Evolutionary conservation across 1,140 invertebrate species (phyloP), one percentile per base, ranked within the genome.

Genomic region (Psilanteris sp.): DNA sequence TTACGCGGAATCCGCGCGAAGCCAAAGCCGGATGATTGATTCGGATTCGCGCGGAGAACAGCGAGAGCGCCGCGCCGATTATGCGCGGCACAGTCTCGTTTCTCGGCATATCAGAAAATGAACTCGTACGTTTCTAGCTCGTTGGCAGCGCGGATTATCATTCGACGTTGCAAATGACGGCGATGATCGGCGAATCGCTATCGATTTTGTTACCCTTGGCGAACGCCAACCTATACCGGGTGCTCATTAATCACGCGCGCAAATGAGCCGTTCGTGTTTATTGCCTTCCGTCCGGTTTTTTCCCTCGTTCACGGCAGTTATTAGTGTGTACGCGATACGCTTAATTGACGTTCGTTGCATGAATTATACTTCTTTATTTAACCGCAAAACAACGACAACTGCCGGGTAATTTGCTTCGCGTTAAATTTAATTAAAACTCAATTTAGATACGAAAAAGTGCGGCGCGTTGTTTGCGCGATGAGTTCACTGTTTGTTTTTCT

Each of bases 131-230:
- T 57, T 26, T n/a, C 41, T 39, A 46, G 11, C n/a, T 32, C 20
- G 31, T 15, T 10, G 9, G 27, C 15, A 16, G 14, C 57, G 27
- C 15, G 44, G 54, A 52, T 67, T 61, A 55, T 73, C 46, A 62
- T 61, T 67, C 26, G 32, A 10, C 26, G 54, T 62, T 59, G 54
- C 43, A 68, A 74, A 79, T 76, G 67, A 79, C 77, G 68, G 67
- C 52, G 54, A 79, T 72, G 62, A 76, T 70, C 50, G 50, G 41
- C 11, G 13, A 13, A 48, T 26, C 27, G 18, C 59, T 76, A 79
- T 79, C 76, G 77, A 79, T 79, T 79, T 76, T 72, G 67, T 36
- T 62, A 59, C 57, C 68, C 54, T 64, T 36, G 24, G 43, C 37
- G 22, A 43, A 43, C 36, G 11, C 36, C 59, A 27, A 11, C 39